Evolutionary conservation across 2,888 invertebrate species (phyloP), one percentile per base, ranked within the genome.

Genomic region (Pantelozetes paolii): DNA sequence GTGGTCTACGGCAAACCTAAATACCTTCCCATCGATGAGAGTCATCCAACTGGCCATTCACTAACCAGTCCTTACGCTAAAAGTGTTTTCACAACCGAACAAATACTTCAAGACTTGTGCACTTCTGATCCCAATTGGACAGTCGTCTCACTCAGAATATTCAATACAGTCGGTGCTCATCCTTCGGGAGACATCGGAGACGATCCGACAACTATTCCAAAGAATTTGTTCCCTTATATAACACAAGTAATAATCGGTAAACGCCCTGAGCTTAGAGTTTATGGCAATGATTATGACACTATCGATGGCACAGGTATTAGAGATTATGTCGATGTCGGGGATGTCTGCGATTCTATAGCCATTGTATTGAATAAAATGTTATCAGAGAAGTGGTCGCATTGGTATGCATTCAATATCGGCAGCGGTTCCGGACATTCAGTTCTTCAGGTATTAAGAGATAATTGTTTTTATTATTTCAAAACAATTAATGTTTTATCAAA

Each of bases 41-140:
- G 85, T 0, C 91, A 92, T 82, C 89, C 89, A 36, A 90, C 90
- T 0, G 95, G 95, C 0, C 85, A 84, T 70, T 81, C 81, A 23
- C 89, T 94, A 79, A 92, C 94, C 71, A 92, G 91, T 84, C 94
- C 96, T 2, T 96, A 97, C 83, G 96, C 95, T 73, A 90, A 89
- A 82, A 90, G 94, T 57, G 97, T 97, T 84, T 93, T 88, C 83
- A 91, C 95, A 85, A 91, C 93, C 77, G 96, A 97, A 83, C 91
- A 94, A 84, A 93, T 97, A 80, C 86, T 96, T 82, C 90, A 89
- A 81, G 95, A 96, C 82, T 82, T 94, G 11, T 89, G 90, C 78
- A 83, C 82, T 67, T 89, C 94, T 67, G 90, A 93, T 80, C 85
- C 88, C 82, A 80, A 81, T 28, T 86, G 85, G 85, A 84, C 84